phyloP scores from a whole-genome alignment of 1,140 invertebrate species.

The Augochlora pura region DNA sequence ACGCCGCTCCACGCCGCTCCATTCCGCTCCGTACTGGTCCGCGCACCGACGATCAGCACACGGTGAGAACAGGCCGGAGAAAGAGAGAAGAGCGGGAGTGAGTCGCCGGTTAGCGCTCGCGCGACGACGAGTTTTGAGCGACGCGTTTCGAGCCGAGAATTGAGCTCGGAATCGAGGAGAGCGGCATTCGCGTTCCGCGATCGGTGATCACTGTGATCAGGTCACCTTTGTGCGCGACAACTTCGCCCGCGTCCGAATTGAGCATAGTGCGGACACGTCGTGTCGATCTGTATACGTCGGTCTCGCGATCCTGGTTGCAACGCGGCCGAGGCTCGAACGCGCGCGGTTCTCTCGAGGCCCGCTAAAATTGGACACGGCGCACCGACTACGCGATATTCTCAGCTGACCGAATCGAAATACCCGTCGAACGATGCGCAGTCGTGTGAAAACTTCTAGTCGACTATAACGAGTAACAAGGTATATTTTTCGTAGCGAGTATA shows the following conservation, averaged over 20 bases:
- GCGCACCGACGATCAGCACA: constrained; percentile 2
- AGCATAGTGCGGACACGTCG: too few relatives aligned
- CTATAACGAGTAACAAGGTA: constrained; percentile 60
- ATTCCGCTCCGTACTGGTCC: neutral
- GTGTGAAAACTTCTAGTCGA: constrained; percentile 22
- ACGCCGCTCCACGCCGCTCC: neutral
- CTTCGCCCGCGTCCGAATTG: too few relatives aligned
- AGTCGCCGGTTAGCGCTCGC: constrained; percentile 50
- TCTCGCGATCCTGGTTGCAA: constrained; percentile 4
- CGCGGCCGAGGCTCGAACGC: constrained; percentile 19
- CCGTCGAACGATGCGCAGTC: constrained; percentile 54
- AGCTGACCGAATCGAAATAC: constrained; percentile 45
- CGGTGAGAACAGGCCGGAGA: constrained; percentile 17
- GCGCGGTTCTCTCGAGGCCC: constrained; percentile 19
- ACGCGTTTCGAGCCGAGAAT: constrained; percentile 13
- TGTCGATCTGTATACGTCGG: too few relatives aligned
- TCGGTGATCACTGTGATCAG: neutral
- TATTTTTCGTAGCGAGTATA: neutral
- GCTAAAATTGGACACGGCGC: constrained; percentile 60
- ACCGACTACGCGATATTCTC: constrained; percentile 32
- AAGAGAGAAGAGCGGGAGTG: constrained; percentile 3
- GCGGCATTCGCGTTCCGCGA: neutral
- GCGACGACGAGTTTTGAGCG: constrained; percentile 17
- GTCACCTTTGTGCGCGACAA: too few relatives aligned
- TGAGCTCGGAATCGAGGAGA: too few relatives aligned